Evolutionary conservation across 2,888 invertebrate genomes (phyloP).

Genomic region (Leucoma salicis): DNA sequence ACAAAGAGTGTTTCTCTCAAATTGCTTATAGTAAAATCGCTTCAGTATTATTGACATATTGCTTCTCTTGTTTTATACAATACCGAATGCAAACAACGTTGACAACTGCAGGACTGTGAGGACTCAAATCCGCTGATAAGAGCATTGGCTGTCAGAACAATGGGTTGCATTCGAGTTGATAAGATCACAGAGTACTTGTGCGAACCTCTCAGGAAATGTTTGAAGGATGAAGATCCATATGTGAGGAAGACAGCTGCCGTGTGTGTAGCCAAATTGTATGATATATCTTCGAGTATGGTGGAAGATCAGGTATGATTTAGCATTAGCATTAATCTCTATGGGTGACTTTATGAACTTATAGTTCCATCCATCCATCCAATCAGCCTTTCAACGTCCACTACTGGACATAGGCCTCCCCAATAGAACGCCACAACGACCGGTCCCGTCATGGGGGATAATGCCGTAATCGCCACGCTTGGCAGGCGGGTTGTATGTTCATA

Average conservation of each 20-base stretch:
- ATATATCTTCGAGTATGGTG: conserved; percentile 91
- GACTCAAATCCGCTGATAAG: conserved; percentile 99
- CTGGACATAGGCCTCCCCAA: too few species aligned
- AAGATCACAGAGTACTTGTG: conserved; percentile 99
- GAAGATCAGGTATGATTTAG: conserved; percentile 68
- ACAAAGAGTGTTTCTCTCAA: conserved; percentile 16
- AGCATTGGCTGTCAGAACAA: conserved; percentile 98
- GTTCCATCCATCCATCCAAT: too few species aligned
- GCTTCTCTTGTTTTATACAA: conserved; percentile 57
- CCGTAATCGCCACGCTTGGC: too few species aligned
- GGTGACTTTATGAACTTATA: too few species aligned
- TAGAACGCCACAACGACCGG: too few species aligned
- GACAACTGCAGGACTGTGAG: conserved; percentile 94
- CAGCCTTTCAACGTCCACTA: too few species aligned
- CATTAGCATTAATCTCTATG: too few species aligned
- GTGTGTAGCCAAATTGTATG: conserved; percentile 99
- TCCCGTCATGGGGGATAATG: too few species aligned
- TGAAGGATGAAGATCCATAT: conserved; percentile 98
- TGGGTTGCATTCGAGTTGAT: conserved; percentile 99
- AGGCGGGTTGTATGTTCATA: too few species aligned
- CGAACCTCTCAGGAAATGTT: conserved; percentile 96
- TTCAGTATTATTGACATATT: conserved; percentile 63
- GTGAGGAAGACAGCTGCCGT: conserved; percentile 99
- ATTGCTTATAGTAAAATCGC: conserved; percentile 60
- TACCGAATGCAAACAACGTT: conserved; percentile 50